phyloP scores from a whole-genome alignment of 2,888 invertebrate species.

The Rhogogaster chlorosoma region DNA sequence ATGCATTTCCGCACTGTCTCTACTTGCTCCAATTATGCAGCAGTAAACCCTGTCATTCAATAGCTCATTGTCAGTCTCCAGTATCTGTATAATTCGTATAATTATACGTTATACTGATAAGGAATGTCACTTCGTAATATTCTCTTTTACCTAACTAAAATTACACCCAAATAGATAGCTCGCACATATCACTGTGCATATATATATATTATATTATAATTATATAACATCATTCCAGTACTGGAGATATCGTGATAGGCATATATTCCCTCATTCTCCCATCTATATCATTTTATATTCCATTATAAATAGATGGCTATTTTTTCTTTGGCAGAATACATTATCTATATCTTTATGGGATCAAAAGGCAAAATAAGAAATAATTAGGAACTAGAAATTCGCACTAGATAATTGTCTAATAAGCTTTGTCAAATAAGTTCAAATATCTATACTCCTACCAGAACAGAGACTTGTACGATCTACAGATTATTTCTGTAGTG shows the following conservation, averaged over 20 bases:
- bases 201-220: background rate
- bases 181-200: background rate
- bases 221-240: background rate
- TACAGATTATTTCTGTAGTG: background rate
- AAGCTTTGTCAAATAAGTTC: background rate
- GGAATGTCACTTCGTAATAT: constrained; percentile 3
- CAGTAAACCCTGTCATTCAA: constrained; percentile 16
- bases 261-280: background rate
- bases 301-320: background rate
- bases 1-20: background rate
- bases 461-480: background rate
- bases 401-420: constrained; percentile 23
- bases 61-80: constrained; percentile 30
- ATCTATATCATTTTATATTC: background rate
- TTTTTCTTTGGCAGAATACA: constrained; percentile 21
- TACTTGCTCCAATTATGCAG: background rate
- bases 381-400: constrained; percentile 19
- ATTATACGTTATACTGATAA: background rate
- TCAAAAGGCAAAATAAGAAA: background rate
- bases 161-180: background rate
- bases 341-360: background rate
- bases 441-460: no score
- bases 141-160: constrained; percentile 32
- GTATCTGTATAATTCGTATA: background rate
- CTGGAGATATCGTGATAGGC: background rate